Conservation (phyloP, 2,888 invertebrate genomes). For the Tineola bisselliella region DNA sequence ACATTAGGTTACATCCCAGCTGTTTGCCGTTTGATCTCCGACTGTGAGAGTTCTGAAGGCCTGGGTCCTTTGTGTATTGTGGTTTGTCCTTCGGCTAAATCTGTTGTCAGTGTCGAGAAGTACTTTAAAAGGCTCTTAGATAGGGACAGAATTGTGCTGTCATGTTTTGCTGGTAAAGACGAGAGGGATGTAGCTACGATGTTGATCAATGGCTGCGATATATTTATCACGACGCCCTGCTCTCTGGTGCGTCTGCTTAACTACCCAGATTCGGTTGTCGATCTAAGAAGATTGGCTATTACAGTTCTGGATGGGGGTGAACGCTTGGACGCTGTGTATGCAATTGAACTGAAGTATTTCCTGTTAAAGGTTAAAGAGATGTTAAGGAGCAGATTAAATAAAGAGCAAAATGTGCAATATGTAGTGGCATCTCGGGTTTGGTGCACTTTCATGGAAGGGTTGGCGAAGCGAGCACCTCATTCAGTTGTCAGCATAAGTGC, state of each 20-base stretch:
- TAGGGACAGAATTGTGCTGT: constrained; percentile 35
- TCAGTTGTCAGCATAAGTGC: constrained; percentile 76
- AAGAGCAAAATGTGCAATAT: constrained; percentile 63
- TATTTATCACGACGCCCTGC: constrained; percentile 76
- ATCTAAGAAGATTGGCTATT: constrained; percentile 70
- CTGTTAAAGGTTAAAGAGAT: constrained; percentile 49
- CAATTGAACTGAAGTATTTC: constrained; percentile 48
- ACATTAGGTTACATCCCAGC: constrained; percentile 77
- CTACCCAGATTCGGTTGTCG: constrained; percentile 48
- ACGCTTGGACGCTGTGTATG: constrained; percentile 65
- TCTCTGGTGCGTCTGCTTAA: constrained; percentile 57
- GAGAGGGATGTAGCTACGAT: constrained; percentile 39
- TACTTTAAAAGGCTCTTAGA: constrained; percentile 48
- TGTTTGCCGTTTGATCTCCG: constrained; percentile 65
- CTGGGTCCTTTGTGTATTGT: constrained; percentile 73
- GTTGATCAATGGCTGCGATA: constrained; percentile 73
- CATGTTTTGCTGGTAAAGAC: constrained; percentile 52
- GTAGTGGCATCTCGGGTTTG: constrained; percentile 72
- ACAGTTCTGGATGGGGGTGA: constrained; percentile 79
- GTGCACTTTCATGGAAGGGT: constrained; percentile 66
- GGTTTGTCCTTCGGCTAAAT: constrained; percentile 70
- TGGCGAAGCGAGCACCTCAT: constrained; percentile 64
- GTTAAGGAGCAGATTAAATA: constrained; percentile 44
- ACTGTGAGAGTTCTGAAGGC: constrained; percentile 31
- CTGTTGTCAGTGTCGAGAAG: constrained; percentile 56